These are phyloP conservation scores for Pristionchus exspectatus DNA, from an alignment of 2,888 invertebrate genomes.

Conservation along the genomic window DNA sequence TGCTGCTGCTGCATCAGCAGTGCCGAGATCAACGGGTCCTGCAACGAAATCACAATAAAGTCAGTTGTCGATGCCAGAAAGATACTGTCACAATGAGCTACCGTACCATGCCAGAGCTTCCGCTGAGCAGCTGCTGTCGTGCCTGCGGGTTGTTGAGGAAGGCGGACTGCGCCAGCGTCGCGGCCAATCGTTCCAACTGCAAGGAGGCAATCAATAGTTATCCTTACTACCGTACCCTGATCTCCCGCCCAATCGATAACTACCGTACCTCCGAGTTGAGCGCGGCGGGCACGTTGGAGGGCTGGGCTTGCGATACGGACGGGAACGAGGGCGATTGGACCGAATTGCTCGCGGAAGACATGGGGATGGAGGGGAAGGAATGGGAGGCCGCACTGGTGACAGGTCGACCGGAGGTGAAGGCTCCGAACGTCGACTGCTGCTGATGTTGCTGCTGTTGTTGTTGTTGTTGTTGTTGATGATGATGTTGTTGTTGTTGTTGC, in stretches of 20 bases:
- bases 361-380: constrained; percentile 12
- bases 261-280: constrained; percentile 14
- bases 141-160: constrained; percentile 40
- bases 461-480: background rate
- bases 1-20: constrained; percentile 35
- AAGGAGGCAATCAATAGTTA: constrained; percentile 3
- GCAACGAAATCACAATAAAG: background rate
- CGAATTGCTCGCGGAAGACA: background rate
- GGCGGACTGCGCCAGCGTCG: constrained; percentile 15
- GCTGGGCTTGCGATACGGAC: constrained; percentile 29
- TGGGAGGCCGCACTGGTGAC: background rate
- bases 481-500: background rate
- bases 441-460: background rate
- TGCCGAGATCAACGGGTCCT: constrained; percentile 39
- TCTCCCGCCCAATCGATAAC: background rate
- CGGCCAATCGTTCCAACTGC: constrained; percentile 43
- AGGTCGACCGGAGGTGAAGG: background rate
- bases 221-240: background rate
- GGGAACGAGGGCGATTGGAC: constrained; percentile 35
- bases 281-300: background rate
- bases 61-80: background rate
- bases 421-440: background rate
- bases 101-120: background rate
- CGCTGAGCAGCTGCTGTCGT: constrained; percentile 5
- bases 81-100: background rate